phyloP scores from a whole-genome alignment of 2,888 invertebrate genomes.

The Baronia brevicornis region DNA sequence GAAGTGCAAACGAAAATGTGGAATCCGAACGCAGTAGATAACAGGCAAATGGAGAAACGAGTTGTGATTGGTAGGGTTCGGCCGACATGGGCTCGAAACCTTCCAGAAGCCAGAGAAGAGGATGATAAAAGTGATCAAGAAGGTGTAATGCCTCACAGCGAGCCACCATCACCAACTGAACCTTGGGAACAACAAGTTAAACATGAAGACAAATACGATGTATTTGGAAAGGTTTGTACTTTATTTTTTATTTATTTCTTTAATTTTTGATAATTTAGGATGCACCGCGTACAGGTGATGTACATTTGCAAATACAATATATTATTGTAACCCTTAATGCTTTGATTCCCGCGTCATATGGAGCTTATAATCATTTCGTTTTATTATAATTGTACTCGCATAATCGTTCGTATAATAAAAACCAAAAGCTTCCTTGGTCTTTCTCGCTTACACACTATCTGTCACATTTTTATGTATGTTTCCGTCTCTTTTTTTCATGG shows the following conservation, averaged over 20 bases:
- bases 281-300: no score
- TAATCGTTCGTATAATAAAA: no score
- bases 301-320: no score
- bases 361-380: no score
- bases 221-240: constrained; percentile 73
- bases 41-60: constrained; percentile 75
- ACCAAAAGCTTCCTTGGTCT: no score
- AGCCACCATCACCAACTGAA: constrained; percentile 61
- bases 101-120: constrained; percentile 61
- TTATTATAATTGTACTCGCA: no score
- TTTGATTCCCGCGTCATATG: no score
- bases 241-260: not conserved
- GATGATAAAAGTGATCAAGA: constrained; percentile 58
- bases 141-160: constrained; percentile 59
- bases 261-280: not conserved
- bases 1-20: constrained; percentile 39
- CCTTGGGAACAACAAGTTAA: constrained; percentile 54
- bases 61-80: constrained; percentile 75
- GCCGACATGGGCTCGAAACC: constrained; percentile 72
- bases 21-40: constrained; percentile 63
- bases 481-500: no score
- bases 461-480: no score
- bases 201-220: constrained; percentile 72
- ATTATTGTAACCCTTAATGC: no score
- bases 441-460: no score